phyloP scores from a whole-genome alignment of 2,888 invertebrate species.

The Uloborus plumipes region DNA sequence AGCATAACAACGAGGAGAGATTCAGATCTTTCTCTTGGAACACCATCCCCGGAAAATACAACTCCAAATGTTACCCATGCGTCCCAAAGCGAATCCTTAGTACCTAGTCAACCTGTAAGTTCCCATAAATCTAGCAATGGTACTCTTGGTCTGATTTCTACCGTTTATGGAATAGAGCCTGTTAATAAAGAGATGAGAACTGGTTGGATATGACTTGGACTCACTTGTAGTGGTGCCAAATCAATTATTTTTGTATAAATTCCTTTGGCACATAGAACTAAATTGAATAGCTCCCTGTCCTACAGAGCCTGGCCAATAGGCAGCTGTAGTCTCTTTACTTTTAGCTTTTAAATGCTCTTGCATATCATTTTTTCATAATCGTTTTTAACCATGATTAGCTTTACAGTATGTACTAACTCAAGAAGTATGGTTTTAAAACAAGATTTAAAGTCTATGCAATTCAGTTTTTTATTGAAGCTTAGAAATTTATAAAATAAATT shows the following conservation, averaged over 20 bases:
- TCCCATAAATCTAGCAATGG: constrained; percentile 62
- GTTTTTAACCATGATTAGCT: too few species aligned
- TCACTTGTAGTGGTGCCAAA: constrained; percentile 58
- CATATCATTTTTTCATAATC: too few species aligned
- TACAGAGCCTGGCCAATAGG: constrained; percentile 10
- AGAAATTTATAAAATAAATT: too few species aligned
- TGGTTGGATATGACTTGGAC: constrained; percentile 59
- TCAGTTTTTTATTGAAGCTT: too few species aligned
- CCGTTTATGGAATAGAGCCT: constrained; percentile 64
- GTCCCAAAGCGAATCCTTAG: constrained; percentile 9
- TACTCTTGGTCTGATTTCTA: constrained; percentile 54
- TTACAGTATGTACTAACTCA: too few species aligned
- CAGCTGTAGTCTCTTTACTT: background rate
- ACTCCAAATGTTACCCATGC: constrained; percentile 8
- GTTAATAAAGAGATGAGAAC: constrained; percentile 65
- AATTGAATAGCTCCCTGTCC: background rate
- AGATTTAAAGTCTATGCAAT: too few species aligned
- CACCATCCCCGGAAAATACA: constrained; percentile 22
- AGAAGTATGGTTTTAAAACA: too few species aligned
- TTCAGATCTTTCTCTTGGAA: constrained; percentile 23
- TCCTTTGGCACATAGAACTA: constrained; percentile 42
- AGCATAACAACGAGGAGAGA: constrained; percentile 11
- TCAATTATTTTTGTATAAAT: constrained; percentile 63
- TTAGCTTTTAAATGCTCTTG: too few species aligned
- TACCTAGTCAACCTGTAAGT: constrained; percentile 44